A percentile compares a stretch with the other conserved stretches of the same genome.
These are phyloP conservation scores for Halcyon malimbica DNA, from an alignment of 2,113 vertebrate genomes.

Conservation along the genomic window DNA sequence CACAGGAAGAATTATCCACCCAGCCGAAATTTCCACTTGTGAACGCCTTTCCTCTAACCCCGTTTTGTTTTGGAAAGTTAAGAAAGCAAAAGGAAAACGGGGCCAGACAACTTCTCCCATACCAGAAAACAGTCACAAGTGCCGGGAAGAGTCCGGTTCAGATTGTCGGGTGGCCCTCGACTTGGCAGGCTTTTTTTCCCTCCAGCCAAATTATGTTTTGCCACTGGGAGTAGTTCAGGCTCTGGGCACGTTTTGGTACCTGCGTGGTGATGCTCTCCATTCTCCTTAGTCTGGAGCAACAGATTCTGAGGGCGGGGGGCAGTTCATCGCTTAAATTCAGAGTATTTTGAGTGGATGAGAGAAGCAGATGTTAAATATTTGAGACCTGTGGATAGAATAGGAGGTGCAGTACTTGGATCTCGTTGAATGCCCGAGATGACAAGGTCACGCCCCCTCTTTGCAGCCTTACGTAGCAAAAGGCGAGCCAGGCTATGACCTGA, in stretches of 20 bases:
- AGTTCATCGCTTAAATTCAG: neutral
- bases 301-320: neutral
- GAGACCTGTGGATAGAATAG: neutral
- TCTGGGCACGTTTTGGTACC: neutral
- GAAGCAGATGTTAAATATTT: neutral
- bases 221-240: neutral
- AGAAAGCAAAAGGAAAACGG: slow-evolving; percentile 4
- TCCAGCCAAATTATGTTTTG: neutral
- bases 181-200: neutral
- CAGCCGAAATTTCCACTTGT: slow-evolving; percentile 47
- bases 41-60: slow-evolving; percentile 61
- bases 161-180: neutral
- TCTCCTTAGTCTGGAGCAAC: neutral
- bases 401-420: neutral
- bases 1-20: slow-evolving; percentile 15
- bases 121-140: neutral
- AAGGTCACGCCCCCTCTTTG: neutral
- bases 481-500: neutral
- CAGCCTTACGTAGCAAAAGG: neutral
- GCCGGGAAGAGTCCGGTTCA: neutral
- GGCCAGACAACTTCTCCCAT: neutral
- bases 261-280: neutral
- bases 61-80: slow-evolving; percentile 37
- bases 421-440: neutral
- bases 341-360: neutral